Percentiles rank a stretch among this genome's conserved stretches.
Evolutionary conservation across 2,888 invertebrate genomes (phyloP).

Genomic region (Drosophila hamatofila): DNA sequence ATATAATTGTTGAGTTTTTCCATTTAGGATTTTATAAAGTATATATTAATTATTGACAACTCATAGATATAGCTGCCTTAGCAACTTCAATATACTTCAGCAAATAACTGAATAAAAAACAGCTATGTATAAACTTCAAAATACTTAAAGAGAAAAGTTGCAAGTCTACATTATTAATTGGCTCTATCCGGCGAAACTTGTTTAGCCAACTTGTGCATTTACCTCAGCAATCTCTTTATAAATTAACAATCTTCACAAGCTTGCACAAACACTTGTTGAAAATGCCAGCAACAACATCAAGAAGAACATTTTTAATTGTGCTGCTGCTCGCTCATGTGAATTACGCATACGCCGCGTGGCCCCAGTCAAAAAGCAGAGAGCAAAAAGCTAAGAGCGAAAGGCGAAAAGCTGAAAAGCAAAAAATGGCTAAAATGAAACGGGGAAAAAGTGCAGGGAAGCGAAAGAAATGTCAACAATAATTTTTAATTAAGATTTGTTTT

Average conservation of each 20-base stretch:
- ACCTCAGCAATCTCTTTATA: background rate
- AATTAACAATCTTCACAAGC: slow-evolving; percentile 9
- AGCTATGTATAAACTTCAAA: background rate
- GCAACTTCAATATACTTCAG: background rate
- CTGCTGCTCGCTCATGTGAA: slow-evolving; percentile 30
- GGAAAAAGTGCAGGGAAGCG: slow-evolving; percentile 37
- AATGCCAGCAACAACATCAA: slow-evolving; percentile 8
- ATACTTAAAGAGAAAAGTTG: slow-evolving; percentile 6
- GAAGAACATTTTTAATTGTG: slow-evolving; percentile 48
- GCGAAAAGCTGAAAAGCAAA: slow-evolving; percentile 1
- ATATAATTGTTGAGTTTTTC: no score
- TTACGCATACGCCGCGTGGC: slow-evolving; percentile 46
- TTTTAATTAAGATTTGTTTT: slow-evolving; percentile 81
- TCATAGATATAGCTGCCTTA: background rate
- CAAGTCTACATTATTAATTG: background rate
- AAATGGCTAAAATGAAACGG: slow-evolving; percentile 19
- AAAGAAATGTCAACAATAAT: slow-evolving; percentile 77
- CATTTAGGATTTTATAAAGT: no score
- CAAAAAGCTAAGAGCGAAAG: no score
- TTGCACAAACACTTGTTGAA: slow-evolving; percentile 57
- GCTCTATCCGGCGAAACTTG: background rate
- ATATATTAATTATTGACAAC: background rate
- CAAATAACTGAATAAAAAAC: background rate
- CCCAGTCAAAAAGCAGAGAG: slow-evolving; percentile 2
- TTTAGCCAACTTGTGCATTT: slow-evolving; percentile 12